Conservation (phyloP, 1,140 invertebrate genomes). For the Lucilia cuprina region DNA sequence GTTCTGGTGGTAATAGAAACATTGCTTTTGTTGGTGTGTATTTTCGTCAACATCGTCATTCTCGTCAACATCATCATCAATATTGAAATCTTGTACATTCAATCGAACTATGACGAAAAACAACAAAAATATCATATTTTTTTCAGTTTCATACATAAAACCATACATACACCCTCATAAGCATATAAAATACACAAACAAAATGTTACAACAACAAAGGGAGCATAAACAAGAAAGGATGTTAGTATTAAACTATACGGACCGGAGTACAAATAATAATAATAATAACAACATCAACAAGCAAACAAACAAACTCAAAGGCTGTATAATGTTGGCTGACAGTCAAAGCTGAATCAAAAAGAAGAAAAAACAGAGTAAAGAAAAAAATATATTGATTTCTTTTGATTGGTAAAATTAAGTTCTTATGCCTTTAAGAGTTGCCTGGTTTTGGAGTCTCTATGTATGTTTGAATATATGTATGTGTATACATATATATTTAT, state of each 20-base stretch:
- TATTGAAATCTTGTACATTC: neutral
- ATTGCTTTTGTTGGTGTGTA: neutral
- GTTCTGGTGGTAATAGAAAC: neutral
- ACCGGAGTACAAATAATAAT: neutral
- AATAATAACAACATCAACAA: neutral
- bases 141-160: neutral
- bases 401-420: conserved; percentile 35
- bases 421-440: conserved; percentile 25
- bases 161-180: neutral
- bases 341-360: neutral
- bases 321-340: neutral
- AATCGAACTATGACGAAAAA: neutral
- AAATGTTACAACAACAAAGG: neutral
- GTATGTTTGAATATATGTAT: neutral
- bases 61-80: conserved; percentile 20
- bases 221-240: neutral
- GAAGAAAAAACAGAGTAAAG: neutral
- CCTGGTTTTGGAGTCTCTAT: neutral
- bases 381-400: conserved; percentile 11
- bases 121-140: neutral
- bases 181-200: neutral
- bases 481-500: neutral
- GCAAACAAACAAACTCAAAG: neutral
- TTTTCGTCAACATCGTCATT: conserved; percentile 24
- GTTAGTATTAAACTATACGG: conserved; percentile 18